phyloP scores from a whole-genome alignment of 2,888 invertebrate genomes.

The Crematogaster levior region DNA sequence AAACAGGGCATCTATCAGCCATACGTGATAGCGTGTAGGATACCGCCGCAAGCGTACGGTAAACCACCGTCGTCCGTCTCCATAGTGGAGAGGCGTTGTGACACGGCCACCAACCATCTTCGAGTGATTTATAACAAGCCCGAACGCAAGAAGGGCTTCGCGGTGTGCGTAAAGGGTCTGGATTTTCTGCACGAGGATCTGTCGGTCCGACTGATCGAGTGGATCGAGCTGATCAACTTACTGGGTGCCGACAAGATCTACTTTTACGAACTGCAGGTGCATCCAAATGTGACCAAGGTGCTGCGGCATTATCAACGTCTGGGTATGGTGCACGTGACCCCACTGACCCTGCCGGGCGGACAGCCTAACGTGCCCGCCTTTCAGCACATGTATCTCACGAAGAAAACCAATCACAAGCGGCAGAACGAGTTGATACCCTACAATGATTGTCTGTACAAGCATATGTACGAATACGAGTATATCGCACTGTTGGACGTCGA shows the following conservation, averaged over 20 bases:
- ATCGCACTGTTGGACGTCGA: slow-evolving; percentile 97
- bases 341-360: slow-evolving; percentile 94
- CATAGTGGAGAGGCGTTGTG: slow-evolving; percentile 94
- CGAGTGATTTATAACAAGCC: slow-evolving; percentile 93
- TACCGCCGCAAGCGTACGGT: slow-evolving; percentile 91
- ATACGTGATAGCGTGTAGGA: slow-evolving; percentile 95
- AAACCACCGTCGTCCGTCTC: slow-evolving; percentile 94
- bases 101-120: slow-evolving; percentile 94
- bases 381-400: slow-evolving; percentile 95
- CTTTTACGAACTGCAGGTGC: slow-evolving; percentile 95
- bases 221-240: slow-evolving; percentile 95
- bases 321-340: slow-evolving; percentile 92
- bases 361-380: slow-evolving; percentile 96
- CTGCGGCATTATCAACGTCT: slow-evolving; percentile 88
- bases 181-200: slow-evolving; percentile 97
- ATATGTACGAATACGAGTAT: slow-evolving; percentile 95
- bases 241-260: slow-evolving; percentile 97
- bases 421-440: slow-evolving; percentile 98
- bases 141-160: slow-evolving; percentile 91
- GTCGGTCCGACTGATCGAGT: slow-evolving; percentile 95
- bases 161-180: slow-evolving; percentile 97
- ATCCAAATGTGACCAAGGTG: slow-evolving; percentile 96
- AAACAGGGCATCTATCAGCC: slow-evolving; percentile 96
- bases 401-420: slow-evolving; percentile 96
- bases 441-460: slow-evolving; percentile 97